Base-by-base conservation (phyloP, 2,113 vertebrate genomes). In the Xyrauchen texanus region DNA sequence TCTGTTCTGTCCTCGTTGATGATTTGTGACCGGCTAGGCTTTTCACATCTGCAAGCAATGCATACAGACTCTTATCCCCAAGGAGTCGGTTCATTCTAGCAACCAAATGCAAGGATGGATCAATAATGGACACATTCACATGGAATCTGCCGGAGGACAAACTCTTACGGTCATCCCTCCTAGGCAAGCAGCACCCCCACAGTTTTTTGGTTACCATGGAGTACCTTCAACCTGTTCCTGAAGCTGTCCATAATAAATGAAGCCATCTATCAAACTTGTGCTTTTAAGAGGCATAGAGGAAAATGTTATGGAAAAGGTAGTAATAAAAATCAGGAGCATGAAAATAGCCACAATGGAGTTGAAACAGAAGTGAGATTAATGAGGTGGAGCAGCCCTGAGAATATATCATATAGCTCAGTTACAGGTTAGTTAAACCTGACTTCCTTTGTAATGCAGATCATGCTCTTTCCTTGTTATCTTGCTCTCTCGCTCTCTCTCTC, bases 391-490 rank as follows among this genome's bases (percentile, higher is more conserved):
- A 55, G 44, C 13, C 64, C 55, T 71, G 61, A 75, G 83, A 87
- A 78, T 83, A 15, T 70, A 61, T 51, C 15, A 61, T 2, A 34
- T 34, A 34, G 21, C 21, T 34, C 21, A 34, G 72, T 78, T 61
- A 44, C 80, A 79, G 73, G 72, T 82, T 82, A 60, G 65, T 68
- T 62, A 44, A 64, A 62, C 68, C 82, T 69, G 8, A 51, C 73
- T 63, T 81, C 77, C 12, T 80, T 64, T 82, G 81, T 82, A 80
- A 80, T 82, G 80, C 79, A 82, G 71, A 85, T 81, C 58, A 82
- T 66, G 58, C 79, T 6, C 8, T 1, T n/a, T 6, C 55, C 66
- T 55, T 34, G 21, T 34, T 34, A 34, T 34, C 21, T 3, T 72
- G 21, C 60, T 63, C 58, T 9, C 58, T 42, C 44, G 34, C 47